Percentiles rank a stretch among this genome's conserved stretches.
phyloP scores from a whole-genome alignment of 37 sponge, comb jelly and placozoan genomes.

The Theonella swinhoei region DNA sequence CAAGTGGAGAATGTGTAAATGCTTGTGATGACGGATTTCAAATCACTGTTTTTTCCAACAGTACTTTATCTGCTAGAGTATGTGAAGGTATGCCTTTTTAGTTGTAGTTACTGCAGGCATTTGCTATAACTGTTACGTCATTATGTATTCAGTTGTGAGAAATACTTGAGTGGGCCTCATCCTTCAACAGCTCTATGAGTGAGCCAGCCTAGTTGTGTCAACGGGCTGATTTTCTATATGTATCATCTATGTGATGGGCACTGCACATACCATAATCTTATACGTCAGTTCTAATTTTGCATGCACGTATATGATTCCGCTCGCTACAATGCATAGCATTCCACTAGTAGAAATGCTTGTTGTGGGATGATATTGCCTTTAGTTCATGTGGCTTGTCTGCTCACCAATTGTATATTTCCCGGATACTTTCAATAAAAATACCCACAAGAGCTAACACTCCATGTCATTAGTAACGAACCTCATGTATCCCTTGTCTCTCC shows the following conservation, averaged over 20 bases:
- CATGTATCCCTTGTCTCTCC: too few relatives aligned
- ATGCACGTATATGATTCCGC: too few relatives aligned
- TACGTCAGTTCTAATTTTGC: neutral
- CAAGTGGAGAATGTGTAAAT: neutral
- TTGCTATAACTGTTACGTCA: too few relatives aligned
- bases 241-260: too few relatives aligned
- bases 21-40: neutral
- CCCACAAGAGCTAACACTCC: too few relatives aligned
- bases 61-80: neutral
- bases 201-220: neutral
- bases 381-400: neutral
- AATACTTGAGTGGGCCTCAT: too few relatives aligned
- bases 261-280: too few relatives aligned
- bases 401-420: too few relatives aligned
- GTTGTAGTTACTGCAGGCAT: neutral
- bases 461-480: too few relatives aligned
- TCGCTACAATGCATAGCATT: neutral
- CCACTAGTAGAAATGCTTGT: neutral
- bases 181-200: neutral
- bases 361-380: neutral
- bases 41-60: neutral
- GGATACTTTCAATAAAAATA: too few relatives aligned
- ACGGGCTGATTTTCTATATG: too few relatives aligned
- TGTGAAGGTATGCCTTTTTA: constrained; percentile 5
- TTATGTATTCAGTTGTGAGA: too few relatives aligned